These are phyloP conservation scores for Calyptommatus sinebrachiatus DNA, from an alignment of 2,113 vertebrate genomes.

Conservation along the genomic window DNA sequence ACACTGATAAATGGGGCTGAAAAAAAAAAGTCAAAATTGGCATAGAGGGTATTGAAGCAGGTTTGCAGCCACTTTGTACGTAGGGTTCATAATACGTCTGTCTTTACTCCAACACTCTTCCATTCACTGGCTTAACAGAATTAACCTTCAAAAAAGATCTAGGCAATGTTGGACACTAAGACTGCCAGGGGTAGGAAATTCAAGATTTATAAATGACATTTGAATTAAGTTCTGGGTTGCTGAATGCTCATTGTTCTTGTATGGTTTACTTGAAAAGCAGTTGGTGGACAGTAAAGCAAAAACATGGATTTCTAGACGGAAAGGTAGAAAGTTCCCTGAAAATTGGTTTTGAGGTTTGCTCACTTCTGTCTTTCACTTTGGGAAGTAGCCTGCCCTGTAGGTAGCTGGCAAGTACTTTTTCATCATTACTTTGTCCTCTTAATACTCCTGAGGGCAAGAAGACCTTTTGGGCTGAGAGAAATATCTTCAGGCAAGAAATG, in stretches of 20 bases:
- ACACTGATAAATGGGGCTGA: slow-evolving; percentile 67
- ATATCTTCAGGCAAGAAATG: slow-evolving; percentile 18
- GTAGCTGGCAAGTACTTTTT: slow-evolving; percentile 8
- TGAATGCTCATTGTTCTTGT: slow-evolving; percentile 19
- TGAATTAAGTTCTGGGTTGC: not conserved
- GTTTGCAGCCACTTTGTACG: slow-evolving; percentile 83
- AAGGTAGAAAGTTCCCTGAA: slow-evolving; percentile 13
- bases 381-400: slow-evolving; percentile 33
- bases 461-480: slow-evolving; percentile 37
- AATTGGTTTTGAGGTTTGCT: slow-evolving; percentile 16
- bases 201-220: slow-evolving; percentile 7
- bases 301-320: slow-evolving; percentile 16
- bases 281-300: not conserved
- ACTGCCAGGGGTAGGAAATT: slow-evolving; percentile 17
- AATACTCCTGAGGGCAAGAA: slow-evolving; percentile 53
- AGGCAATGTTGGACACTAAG: slow-evolving; percentile 23
- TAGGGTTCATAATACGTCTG: slow-evolving; percentile 53
- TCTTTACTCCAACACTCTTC: slow-evolving; percentile 54
- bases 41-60: slow-evolving; percentile 74
- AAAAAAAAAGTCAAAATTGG: slow-evolving; percentile 73
- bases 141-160: not conserved
- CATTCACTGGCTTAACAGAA: slow-evolving; percentile 45
- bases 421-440: slow-evolving; percentile 27
- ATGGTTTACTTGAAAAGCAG: slow-evolving; percentile 39
- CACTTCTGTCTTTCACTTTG: slow-evolving; percentile 8